Percentiles rank a stretch among this genome's conserved stretches.
These are phyloP conservation scores for Rhopalosiphum padi DNA, from an alignment of 1,140 invertebrate genomes.

Conservation along the genomic window DNA sequence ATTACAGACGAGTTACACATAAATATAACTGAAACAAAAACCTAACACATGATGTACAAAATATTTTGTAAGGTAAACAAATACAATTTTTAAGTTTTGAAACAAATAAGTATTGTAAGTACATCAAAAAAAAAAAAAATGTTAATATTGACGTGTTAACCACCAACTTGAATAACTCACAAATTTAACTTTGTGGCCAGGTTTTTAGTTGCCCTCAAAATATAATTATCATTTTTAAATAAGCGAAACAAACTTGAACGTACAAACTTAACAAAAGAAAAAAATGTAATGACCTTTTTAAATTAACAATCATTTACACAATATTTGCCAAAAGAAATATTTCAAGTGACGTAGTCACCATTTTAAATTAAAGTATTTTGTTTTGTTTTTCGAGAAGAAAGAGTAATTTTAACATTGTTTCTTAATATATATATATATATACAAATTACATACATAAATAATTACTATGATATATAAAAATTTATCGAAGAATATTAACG, in stretches of 20 bases:
- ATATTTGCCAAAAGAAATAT: constrained; percentile 46
- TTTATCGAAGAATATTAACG: constrained; percentile 48
- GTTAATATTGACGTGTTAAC: constrained; percentile 57
- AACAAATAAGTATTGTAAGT: constrained; percentile 52
- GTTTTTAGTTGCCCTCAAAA: constrained; percentile 54
- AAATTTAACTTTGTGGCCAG: constrained; percentile 51
- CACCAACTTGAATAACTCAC: constrained; percentile 54
- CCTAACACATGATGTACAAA: constrained; percentile 54
- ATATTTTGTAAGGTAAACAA: constrained; percentile 50
- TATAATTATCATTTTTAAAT: constrained; percentile 57
- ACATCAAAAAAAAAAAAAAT: constrained; percentile 46
- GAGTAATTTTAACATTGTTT: constrained; percentile 47
- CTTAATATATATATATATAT: constrained; percentile 22
- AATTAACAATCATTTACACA: constrained; percentile 57
- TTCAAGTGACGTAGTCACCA: constrained; percentile 29
- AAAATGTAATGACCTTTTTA: constrained; percentile 57
- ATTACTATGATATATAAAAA: constrained; percentile 57
- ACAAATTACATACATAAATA: constrained; percentile 56
- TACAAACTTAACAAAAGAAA: constrained; percentile 58
- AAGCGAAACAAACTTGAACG: constrained; percentile 57
- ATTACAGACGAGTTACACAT: constrained; percentile 55
- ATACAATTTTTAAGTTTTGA: constrained; percentile 44
- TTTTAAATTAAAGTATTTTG: constrained; percentile 34
- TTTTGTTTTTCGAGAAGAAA: constrained; percentile 43
- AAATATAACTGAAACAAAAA: constrained; percentile 53